A percentile compares a stretch with the other conserved stretches of the same genome.
These are phyloP conservation scores for Onchidella celtica DNA, from an alignment of 2,888 invertebrate species.

Conservation along the genomic window DNA sequence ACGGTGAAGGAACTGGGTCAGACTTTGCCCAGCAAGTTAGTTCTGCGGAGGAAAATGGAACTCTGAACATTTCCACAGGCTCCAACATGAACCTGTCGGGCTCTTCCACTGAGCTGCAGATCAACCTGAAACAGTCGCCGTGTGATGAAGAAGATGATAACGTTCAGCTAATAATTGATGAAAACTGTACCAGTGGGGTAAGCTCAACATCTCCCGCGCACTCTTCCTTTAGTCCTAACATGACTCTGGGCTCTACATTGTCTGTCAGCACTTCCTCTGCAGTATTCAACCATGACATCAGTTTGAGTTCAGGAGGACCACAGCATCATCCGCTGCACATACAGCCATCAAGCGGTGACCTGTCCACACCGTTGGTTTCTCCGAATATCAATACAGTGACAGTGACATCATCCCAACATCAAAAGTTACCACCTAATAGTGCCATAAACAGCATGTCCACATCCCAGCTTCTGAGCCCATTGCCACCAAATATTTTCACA, in stretches of 20 bases:
- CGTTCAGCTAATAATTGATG: conserved; percentile 49
- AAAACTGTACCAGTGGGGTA: conserved; percentile 44
- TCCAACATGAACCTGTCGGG: conserved; percentile 44
- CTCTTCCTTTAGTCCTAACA: conserved; percentile 46
- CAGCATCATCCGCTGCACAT: conserved; percentile 15
- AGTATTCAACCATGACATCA: conserved; percentile 34
- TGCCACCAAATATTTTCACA: conserved; percentile 22
- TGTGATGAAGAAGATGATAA: conserved; percentile 49
- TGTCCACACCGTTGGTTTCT: conserved; percentile 46
- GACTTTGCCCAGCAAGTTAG: background rate
- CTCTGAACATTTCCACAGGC: conserved; percentile 36
- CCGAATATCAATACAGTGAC: conserved; percentile 32
- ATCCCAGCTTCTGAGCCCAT: conserved; percentile 19
- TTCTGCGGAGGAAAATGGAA: background rate
- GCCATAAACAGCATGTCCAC: conserved; percentile 9
- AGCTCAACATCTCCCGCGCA: conserved; percentile 43
- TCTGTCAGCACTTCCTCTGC: conserved; percentile 32
- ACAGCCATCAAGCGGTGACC: conserved; percentile 32
- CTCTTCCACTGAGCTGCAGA: conserved; percentile 46
- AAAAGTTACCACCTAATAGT: conserved; percentile 16
- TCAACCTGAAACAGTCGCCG: conserved; percentile 43
- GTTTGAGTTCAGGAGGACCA: background rate
- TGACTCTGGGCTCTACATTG: conserved; percentile 25
- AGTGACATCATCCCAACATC: conserved; percentile 6
- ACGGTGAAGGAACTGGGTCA: background rate